Percentiles rank a stretch among this genome's conserved stretches.
Conservation (phyloP, 37 sponge, comb jelly and placozoan genomes). For the Amphimedon queenslandica region DNA sequence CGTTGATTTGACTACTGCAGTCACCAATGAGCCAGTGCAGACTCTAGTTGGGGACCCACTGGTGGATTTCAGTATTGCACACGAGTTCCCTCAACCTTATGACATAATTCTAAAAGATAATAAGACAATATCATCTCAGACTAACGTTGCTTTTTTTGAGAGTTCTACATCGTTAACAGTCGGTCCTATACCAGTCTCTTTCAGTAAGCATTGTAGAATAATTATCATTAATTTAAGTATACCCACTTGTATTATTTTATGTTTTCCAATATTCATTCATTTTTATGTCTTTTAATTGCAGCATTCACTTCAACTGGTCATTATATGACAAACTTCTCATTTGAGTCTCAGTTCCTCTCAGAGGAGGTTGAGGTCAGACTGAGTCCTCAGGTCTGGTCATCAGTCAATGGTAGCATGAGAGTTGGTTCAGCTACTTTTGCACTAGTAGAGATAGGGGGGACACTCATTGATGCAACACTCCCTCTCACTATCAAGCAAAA, state of each 20-base stretch:
- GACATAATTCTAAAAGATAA: constrained; percentile 26
- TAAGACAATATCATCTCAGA: neutral
- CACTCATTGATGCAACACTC: constrained; percentile 33
- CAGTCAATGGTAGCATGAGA: constrained; percentile 34
- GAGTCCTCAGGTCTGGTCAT: constrained; percentile 21
- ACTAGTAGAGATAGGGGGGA: constrained; percentile 35
- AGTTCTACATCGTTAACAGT: constrained; percentile 55
- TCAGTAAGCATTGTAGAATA: constrained; percentile 30
- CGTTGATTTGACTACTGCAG: constrained; percentile 28
- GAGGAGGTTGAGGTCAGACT: constrained; percentile 4
- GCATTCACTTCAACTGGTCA: constrained; percentile 49
- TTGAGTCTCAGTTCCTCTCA: constrained; percentile 31
- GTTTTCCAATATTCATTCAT: neutral
- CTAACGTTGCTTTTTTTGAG: constrained; percentile 27
- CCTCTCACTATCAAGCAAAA: constrained; percentile 38
- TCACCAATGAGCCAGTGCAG: neutral
- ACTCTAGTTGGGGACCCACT: constrained; percentile 46
- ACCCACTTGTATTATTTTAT: neutral
- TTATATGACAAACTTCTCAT: constrained; percentile 40
- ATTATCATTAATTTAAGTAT: neutral
- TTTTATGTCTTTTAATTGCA: neutral
- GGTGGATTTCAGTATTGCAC: constrained; percentile 40
- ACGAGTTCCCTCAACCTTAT: constrained; percentile 68
- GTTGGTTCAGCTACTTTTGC: constrained; percentile 46
- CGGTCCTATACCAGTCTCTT: constrained; percentile 53